These are phyloP conservation scores for Euphydryas editha DNA, from an alignment of 2,888 invertebrate genomes.

Conservation along the genomic window DNA sequence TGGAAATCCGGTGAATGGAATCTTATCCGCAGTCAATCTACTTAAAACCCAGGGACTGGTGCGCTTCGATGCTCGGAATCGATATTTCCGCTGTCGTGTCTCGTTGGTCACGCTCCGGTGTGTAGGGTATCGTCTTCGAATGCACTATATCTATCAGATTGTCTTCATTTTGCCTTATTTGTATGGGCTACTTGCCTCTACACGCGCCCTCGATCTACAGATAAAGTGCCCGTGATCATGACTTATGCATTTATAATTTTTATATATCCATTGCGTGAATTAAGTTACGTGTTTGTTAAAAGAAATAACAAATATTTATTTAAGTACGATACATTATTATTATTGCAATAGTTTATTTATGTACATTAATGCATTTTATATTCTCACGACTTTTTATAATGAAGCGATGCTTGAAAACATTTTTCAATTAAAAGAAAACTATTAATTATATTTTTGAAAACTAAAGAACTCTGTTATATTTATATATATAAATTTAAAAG, in stretches of 20 bases:
- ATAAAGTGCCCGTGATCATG: constrained; percentile 29
- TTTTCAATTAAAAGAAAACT: too few relatives aligned
- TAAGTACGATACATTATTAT: too few relatives aligned
- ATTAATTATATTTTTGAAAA: too few relatives aligned
- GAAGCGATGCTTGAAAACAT: too few relatives aligned
- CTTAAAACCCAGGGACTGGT: constrained; percentile 49
- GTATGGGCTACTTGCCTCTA: constrained; percentile 37
- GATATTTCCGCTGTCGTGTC: constrained; percentile 62
- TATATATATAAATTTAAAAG: too few relatives aligned
- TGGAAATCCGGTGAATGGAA: constrained; percentile 35
- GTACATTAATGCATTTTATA: too few relatives aligned
- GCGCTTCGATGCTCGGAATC: constrained; percentile 56
- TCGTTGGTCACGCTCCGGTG: constrained; percentile 59
- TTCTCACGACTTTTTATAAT: too few relatives aligned
- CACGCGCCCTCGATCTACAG: constrained; percentile 31
- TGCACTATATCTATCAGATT: constrained; percentile 42
- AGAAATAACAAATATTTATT: constrained; percentile 3
- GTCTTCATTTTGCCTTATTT: constrained; percentile 40
- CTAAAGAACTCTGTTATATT: too few relatives aligned
- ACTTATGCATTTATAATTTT: constrained; percentile 27
- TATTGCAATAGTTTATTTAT: too few relatives aligned
- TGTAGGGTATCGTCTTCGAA: constrained; percentile 47
- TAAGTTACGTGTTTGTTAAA: constrained; percentile 9
- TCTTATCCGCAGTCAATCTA: constrained; percentile 36
- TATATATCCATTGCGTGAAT: constrained; percentile 24